phyloP scores from a whole-genome alignment of 2,888 invertebrate species.

The Rotaria macrura region DNA sequence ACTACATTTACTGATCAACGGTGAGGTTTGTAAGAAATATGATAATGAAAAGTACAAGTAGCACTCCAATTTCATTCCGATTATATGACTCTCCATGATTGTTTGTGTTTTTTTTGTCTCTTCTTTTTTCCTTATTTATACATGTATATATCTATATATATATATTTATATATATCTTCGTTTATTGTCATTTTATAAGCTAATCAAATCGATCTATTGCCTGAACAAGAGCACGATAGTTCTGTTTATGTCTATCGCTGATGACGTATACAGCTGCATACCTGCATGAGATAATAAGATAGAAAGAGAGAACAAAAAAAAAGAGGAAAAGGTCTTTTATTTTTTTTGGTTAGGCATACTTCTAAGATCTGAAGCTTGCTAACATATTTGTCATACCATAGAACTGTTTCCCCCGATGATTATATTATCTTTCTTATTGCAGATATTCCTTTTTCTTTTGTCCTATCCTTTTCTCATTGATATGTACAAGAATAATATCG shows the following conservation, averaged over 20 bases:
- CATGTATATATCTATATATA: too few species aligned
- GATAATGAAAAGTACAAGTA: not conserved
- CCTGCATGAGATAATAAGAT: not conserved
- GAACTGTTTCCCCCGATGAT: not conserved
- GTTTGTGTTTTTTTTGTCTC: not conserved
- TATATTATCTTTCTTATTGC: not conserved
- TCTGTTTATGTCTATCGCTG: not conserved
- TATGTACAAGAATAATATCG: not conserved
- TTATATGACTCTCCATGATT: not conserved
- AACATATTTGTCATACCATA: not conserved
- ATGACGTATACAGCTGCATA: not conserved
- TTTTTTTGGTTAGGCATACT: not conserved
- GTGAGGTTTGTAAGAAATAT: not conserved
- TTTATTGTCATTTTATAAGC: not conserved
- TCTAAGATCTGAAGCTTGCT: not conserved
- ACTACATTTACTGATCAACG: not conserved
- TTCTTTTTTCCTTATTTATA: not conserved
- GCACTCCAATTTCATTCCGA: not conserved
- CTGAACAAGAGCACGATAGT: not conserved
- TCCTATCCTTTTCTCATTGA: not conserved
- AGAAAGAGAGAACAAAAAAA: not conserved
- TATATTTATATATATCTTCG: not conserved
- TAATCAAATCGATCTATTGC: not conserved
- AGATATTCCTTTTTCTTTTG: not conserved
- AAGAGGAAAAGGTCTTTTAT: not conserved